Evolutionary conservation across 2,113 vertebrate species (phyloP).

Genomic region (Sarotherodon lohbergeri): DNA sequence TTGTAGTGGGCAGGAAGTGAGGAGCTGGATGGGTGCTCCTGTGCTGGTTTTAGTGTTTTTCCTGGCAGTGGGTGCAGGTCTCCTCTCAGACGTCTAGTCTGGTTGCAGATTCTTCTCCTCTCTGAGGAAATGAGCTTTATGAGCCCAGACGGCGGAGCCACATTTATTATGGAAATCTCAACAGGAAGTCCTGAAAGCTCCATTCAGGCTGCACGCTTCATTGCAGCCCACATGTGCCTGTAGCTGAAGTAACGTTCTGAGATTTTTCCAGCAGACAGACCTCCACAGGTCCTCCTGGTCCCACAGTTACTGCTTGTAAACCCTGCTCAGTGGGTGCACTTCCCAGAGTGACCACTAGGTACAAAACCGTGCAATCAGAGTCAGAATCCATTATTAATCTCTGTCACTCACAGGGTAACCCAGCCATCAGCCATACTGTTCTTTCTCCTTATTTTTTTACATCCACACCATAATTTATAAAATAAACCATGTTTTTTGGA

Average conservation of each 20-base stretch:
- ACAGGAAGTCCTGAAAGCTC: slow-evolving; percentile 13
- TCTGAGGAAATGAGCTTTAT: slow-evolving; percentile 63
- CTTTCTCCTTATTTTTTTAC: background rate
- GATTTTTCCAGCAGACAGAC: background rate
- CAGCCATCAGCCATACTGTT: background rate
- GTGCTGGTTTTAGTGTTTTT: slow-evolving; percentile 7
- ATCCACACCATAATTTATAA: background rate
- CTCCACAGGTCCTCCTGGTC: background rate
- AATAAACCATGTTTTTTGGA: background rate
- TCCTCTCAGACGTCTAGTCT: slow-evolving; percentile 16
- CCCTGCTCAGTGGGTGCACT: background rate
- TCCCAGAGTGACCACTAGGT: background rate
- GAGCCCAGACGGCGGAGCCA: slow-evolving; percentile 11
- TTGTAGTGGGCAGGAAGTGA: background rate
- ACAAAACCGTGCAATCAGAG: background rate
- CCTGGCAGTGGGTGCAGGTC: background rate
- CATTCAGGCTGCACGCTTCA: background rate
- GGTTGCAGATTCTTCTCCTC: slow-evolving; percentile 41
- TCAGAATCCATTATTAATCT: background rate
- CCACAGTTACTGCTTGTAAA: background rate
- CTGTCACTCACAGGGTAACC: background rate
- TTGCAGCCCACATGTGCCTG: background rate
- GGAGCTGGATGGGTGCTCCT: background rate
- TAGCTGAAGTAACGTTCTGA: background rate
- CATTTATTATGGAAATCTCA: slow-evolving; percentile 60